These are phyloP conservation scores for Porites cylindrica DNA, from an alignment of 92 coral and sea anemone species.

Conservation along the genomic window DNA sequence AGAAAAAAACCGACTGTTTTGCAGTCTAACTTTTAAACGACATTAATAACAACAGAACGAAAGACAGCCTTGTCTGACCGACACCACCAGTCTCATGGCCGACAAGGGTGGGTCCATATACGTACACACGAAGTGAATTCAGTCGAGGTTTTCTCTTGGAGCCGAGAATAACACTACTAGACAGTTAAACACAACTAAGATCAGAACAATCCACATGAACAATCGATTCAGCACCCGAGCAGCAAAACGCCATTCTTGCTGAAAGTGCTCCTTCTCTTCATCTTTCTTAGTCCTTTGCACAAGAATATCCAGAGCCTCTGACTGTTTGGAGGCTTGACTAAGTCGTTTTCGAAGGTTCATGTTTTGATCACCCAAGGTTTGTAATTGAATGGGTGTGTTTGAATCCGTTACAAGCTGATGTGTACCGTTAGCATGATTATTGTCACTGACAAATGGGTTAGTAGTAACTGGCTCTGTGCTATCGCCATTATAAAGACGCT, in stretches of 20 bases:
- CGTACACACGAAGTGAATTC: neutral
- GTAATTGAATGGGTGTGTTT: conserved; percentile 13
- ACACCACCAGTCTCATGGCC: neutral
- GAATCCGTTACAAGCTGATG: conserved; percentile 28
- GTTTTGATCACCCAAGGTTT: conserved; percentile 27
- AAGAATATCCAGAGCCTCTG: conserved; percentile 81
- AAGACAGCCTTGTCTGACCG: too few species aligned
- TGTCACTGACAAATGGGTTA: conserved; percentile 44
- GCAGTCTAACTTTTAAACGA: too few species aligned
- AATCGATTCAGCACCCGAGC: conserved; percentile 83
- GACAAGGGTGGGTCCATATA: neutral
- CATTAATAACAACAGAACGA: too few species aligned
- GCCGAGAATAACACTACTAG: conserved; percentile 82
- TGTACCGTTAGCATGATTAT: conserved; percentile 36
- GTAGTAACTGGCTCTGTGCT: conserved; percentile 54
- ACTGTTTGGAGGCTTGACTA: conserved; percentile 45
- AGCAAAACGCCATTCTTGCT: conserved; percentile 90
- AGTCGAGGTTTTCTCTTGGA: conserved; percentile 61
- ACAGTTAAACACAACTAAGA: conserved; percentile 79
- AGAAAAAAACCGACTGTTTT: too few species aligned
- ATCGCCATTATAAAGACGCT: conserved; percentile 67
- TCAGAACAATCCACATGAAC: conserved; percentile 87
- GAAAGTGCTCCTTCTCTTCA: conserved; percentile 72
- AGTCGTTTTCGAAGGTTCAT: conserved; percentile 51
- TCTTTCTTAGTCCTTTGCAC: conserved; percentile 79